A percentile compares a stretch with the other conserved stretches of the same genome.
These are phyloP conservation scores for Poicephalus gulielmi DNA, from an alignment of 2,113 vertebrate species.

Conservation along the genomic window DNA sequence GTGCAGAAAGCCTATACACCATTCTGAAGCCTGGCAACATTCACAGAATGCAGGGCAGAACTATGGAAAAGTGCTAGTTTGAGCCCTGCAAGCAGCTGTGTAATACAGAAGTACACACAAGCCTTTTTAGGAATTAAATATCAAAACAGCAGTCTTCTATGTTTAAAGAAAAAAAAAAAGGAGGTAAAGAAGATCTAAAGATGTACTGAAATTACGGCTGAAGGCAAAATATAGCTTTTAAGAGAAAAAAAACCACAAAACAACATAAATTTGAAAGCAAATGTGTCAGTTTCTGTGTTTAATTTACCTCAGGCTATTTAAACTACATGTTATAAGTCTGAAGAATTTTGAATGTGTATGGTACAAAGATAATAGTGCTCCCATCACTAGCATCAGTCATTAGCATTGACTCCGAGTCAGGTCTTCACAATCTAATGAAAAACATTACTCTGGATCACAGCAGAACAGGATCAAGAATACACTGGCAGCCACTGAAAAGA, in stretches of 20 bases:
- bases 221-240: not conserved
- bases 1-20: slow-evolving; percentile 50
- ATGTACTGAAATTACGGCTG: not conserved
- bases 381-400: not conserved
- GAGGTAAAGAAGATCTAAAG: not conserved
- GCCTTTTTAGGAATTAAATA: slow-evolving; percentile 21
- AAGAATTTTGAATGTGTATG: not conserved
- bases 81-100: not conserved
- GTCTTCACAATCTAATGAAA: not conserved
- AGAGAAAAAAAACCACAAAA: not conserved
- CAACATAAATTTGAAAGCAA: not conserved
- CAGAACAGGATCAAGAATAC: not conserved
- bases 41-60: slow-evolving; percentile 7
- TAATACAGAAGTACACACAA: not conserved
- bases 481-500: not conserved
- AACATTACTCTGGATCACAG: not conserved
- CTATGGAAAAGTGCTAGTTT: not conserved
- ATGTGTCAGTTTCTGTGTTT: not conserved
- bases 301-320: not conserved
- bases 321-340: not conserved
- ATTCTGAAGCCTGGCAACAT: slow-evolving; percentile 8
- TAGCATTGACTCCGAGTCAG: not conserved
- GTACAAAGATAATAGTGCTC: not conserved
- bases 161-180: not conserved
- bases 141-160: not conserved